Conservation (phyloP, 2,797 vertebrate genomes). For the Melanotaenia parkinsoni region DNA sequence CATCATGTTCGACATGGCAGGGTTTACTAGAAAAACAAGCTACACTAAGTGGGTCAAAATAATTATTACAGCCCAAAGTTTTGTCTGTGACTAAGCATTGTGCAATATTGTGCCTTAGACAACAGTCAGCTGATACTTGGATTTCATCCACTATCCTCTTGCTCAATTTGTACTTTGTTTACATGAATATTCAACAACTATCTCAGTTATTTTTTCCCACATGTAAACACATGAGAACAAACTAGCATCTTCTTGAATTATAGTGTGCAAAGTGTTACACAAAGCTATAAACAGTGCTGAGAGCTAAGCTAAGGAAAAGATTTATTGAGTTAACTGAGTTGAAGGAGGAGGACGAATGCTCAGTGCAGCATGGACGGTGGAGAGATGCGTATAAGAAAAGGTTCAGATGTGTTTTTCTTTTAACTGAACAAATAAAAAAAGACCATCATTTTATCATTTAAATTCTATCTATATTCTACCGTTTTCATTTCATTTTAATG, state of each 20-base stretch:
- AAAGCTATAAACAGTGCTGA: slow-evolving; percentile 32
- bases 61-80: slow-evolving; percentile 41
- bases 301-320: slow-evolving; percentile 19
- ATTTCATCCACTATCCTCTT: slow-evolving; percentile 19
- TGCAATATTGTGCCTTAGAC: not conserved
- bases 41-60: slow-evolving; percentile 27
- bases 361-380: not conserved
- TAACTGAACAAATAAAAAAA: too few relatives aligned
- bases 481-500: not conserved
- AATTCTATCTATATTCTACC: not conserved
- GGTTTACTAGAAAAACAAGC: slow-evolving; percentile 18
- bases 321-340: slow-evolving; percentile 1
- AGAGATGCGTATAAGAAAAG: not conserved
- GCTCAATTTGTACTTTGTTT: slow-evolving; percentile 43
- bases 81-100: slow-evolving; percentile 22
- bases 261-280: slow-evolving; percentile 2
- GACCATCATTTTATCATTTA: not conserved
- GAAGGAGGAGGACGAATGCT: not conserved
- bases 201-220: slow-evolving; percentile 26
- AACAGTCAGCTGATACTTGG: slow-evolving; percentile 14
- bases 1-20: slow-evolving; percentile 46
- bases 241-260: slow-evolving; percentile 32
- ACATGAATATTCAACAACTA: slow-evolving; percentile 27
- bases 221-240: slow-evolving; percentile 35
- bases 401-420: not conserved